These are phyloP conservation scores for Helarctos malayanus DNA, from an alignment of 2,797 vertebrate species.

Conservation along the genomic window DNA sequence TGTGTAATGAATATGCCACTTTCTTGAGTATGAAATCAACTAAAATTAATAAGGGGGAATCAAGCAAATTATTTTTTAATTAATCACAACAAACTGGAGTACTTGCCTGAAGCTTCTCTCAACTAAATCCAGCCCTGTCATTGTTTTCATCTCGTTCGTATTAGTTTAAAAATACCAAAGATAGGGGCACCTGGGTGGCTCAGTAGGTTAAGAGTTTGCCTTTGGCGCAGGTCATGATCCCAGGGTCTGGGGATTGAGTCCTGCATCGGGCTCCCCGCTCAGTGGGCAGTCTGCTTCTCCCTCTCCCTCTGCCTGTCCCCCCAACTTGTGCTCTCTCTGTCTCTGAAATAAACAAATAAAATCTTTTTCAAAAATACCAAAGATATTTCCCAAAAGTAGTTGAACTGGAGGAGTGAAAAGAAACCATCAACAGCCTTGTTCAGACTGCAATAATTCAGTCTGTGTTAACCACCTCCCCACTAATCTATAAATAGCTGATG, in stretches of 20 bases:
- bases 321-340: background rate
- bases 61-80: background rate
- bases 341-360: no score
- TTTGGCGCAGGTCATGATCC: background rate
- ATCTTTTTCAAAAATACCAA: no score
- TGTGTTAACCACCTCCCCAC: background rate
- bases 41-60: background rate
- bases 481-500: background rate
- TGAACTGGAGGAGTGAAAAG: background rate
- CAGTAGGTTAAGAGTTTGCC: background rate
- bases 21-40: background rate
- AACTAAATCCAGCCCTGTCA: background rate
- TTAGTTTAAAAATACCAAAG: background rate
- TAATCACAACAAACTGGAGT: background rate
- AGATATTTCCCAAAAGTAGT: background rate
- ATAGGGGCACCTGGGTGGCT: background rate
- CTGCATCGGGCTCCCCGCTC: background rate
- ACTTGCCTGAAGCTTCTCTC: background rate
- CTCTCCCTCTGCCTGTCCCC: background rate
- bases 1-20: background rate
- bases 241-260: background rate
- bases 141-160: background rate
- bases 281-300: background rate
- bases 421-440: background rate
- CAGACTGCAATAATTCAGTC: background rate